Evolutionary conservation across 2,797 vertebrate species (phyloP), one percentile per base, ranked within the genome.

Genomic region (Coracias cyanogaster): DNA sequence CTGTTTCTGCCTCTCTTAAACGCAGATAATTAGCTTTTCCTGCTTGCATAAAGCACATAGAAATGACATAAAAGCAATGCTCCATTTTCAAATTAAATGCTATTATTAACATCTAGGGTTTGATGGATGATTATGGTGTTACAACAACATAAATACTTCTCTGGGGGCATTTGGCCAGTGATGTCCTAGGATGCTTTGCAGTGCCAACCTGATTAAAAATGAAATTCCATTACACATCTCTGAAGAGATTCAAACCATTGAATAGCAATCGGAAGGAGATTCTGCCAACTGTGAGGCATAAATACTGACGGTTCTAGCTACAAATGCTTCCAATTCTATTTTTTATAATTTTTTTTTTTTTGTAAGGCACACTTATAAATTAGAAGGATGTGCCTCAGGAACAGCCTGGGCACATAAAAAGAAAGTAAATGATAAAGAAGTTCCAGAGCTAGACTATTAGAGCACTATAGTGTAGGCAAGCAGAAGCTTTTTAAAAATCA

Each of bases 401-500:
- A 48, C 19, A 79, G 46, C 49, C 17, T 43, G 39, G 49, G 54
- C 60, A 67, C 33, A 62, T 13, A 31, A 84, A 88, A 91, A 31
- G 61, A 60, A 70, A 82, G 43, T 39, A 26, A 33, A 89, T n/a
- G 25, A 55, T 77, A 66, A 65, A 90, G 90, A 78, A 81, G 60
- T 51, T 94, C 46, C 83, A 92, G 49, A 41, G 43, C 46, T 83
- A 39, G 33, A 51, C 41, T 70, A 10, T 66, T 52, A 22, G 19
- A 66, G 67, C 41, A 29, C 78, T 78, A 20, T 22, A 65, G 48
- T 1, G 21, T 12, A 31, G 76, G 69, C 37, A 88, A 78, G 58
- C 28, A 91, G 77, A 82, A 95, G 90, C 82, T 94, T 95, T 92
- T 93, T 93, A 95, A 92, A 91, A 96, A 94, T 95, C 95, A 76